These are phyloP conservation scores for Rutilus rutilus DNA, from an alignment of 2,113 vertebrate genomes.

Conservation along the genomic window DNA sequence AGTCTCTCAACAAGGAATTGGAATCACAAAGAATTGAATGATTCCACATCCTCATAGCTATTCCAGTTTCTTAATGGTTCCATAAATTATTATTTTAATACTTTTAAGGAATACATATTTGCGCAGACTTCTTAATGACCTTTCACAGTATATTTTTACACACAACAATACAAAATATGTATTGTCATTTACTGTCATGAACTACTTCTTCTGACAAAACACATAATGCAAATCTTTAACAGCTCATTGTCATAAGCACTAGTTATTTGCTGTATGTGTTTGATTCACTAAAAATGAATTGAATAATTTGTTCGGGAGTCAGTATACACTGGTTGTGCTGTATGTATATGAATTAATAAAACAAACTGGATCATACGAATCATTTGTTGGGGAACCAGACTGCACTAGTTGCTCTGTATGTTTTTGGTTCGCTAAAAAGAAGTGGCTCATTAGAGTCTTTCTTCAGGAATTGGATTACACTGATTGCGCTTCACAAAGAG, in stretches of 20 bases:
- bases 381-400: background rate
- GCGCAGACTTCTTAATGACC: background rate
- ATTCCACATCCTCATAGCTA: background rate
- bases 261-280: background rate
- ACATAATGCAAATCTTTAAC: background rate
- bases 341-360: background rate
- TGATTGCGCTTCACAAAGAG: background rate
- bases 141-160: background rate
- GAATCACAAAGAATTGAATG: background rate
- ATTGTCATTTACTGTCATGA: too few species aligned
- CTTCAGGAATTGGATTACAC: background rate
- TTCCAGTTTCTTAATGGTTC: background rate
- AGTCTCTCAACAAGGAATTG: background rate
- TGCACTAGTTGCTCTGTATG: background rate
- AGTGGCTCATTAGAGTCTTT: background rate
- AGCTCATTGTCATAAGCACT: background rate
- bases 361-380: background rate
- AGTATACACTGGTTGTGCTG: background rate
- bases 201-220: background rate
- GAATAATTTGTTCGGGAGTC: background rate
- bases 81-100: background rate
- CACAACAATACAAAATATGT: background rate
- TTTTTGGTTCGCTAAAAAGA: background rate
- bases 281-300: background rate
- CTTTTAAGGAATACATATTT: background rate